Base-by-base conservation (phyloP, 1,140 invertebrate genomes). In the Nebria ingens region DNA sequence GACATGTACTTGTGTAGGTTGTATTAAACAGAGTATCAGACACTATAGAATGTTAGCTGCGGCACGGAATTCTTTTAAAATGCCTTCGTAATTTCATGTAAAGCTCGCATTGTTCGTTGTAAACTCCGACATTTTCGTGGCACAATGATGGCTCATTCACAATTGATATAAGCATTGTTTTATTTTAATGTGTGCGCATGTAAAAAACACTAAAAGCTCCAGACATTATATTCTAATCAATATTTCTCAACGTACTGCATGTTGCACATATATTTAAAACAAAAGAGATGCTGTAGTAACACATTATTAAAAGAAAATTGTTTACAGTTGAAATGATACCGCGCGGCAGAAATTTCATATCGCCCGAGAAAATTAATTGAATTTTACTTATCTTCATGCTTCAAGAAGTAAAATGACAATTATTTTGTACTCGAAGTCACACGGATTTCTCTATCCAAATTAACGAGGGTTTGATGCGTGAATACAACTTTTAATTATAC, bases 291-390 rank as follows among this genome's bases (percentile, higher is more conserved):
- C n/a, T n/a, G n/a, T 17, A 9, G 40, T 45, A 45, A 45, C 40
- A 45, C 40, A 17, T 45, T 45, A 45, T 45, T 45, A 45, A n/a
- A 45, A 45, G 40, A 45, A 45, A 45, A 45, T 45, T 45, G 40
- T 45, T 45, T 45, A 17, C 40, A 45, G 40, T 45, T 45, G 40
- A 45, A 45, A 45, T 45, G 9, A 45, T 34, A n/a, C n/a, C 40
- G 40, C 40, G 9, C 9, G 40, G 6, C 40, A 45, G 40, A 45
- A 45, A 45, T 45, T 45, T 45, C 40, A 45, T 45, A 45, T 45
- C 40, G 40, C 40, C 15, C 15, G 9, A 17, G 40, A 17, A 17
- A 45, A 45, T 45, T 45, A 45, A 45, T 45, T 45, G 40, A 45
- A 45, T 45, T 45, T 45, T 45, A 45, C 40, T 45, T 45, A 45